Evolutionary conservation across 1,140 invertebrate genomes (phyloP).

Genomic region (Drosophila orosa): DNA sequence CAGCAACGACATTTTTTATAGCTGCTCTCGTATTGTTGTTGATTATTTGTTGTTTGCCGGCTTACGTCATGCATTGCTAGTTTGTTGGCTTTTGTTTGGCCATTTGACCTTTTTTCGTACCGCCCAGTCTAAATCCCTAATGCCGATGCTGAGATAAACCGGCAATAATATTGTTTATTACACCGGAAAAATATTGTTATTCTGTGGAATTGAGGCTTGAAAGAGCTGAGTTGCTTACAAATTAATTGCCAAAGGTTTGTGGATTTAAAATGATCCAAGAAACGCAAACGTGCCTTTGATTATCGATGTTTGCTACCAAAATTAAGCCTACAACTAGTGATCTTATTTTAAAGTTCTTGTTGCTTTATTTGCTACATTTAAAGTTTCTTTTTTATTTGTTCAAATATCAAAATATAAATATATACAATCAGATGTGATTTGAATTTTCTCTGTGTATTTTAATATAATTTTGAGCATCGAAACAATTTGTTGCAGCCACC

Average conservation of each 20-base stretch:
- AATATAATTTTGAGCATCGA: neutral
- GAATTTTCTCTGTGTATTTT: neutral
- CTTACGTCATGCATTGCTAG: slow-evolving; percentile 59
- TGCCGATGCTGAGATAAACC: slow-evolving; percentile 52
- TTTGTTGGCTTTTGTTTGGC: slow-evolving; percentile 30
- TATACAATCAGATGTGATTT: neutral
- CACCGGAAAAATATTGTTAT: slow-evolving; percentile 14
- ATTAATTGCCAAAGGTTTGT: neutral
- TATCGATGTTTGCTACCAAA: neutral
- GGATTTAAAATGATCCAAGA: neutral
- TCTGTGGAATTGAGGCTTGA: neutral
- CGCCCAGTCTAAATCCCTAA: slow-evolving; percentile 30
- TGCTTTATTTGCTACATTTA: neutral
- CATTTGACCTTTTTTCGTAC: slow-evolving; percentile 36
- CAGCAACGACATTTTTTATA: slow-evolving; percentile 54
- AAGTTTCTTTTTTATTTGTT: too few species aligned
- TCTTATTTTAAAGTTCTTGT: fast-evolving
- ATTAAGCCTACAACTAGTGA: neutral
- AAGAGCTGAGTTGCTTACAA: neutral
- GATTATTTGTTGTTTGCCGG: slow-evolving; percentile 32
- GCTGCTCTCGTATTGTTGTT: slow-evolving; percentile 41
- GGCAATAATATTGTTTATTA: slow-evolving; percentile 27
- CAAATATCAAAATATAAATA: too few species aligned
- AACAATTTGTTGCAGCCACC: slow-evolving; percentile 31
- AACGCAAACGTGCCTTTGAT: neutral